Evolutionary conservation across 2,888 invertebrate genomes (phyloP).

Genomic region (Meiosimyza decipiens): DNA sequence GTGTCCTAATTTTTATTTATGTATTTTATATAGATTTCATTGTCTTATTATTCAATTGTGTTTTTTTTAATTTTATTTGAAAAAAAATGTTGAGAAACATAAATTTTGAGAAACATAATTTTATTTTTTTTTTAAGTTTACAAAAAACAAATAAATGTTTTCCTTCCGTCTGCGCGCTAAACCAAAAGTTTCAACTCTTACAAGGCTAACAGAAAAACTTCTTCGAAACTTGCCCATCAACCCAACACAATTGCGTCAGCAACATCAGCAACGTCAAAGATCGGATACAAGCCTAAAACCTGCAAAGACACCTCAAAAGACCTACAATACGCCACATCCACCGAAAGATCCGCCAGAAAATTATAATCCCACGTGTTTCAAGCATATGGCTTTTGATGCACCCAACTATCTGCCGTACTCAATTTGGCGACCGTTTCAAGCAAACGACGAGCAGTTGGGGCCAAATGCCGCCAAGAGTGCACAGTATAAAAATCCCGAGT

Average conservation of each 20-base stretch:
- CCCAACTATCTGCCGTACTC: conserved; percentile 48
- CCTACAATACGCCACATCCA: conserved; percentile 52
- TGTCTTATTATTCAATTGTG: too few species aligned
- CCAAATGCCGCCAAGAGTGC: conserved; percentile 53
- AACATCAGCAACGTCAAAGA: background rate
- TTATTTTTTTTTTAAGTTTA: background rate
- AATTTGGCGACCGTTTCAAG: conserved; percentile 53
- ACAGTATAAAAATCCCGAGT: conserved; percentile 58
- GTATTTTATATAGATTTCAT: too few species aligned
- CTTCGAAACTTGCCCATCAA: conserved; percentile 33
- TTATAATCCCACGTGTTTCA: conserved; percentile 51
- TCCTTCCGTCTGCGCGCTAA: too few species aligned
- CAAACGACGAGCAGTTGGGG: conserved; percentile 52
- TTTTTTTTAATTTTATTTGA: too few species aligned
- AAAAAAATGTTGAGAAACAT: background rate
- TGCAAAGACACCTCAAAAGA: conserved; percentile 30
- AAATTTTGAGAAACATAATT: background rate
- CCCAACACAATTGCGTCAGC: conserved; percentile 33
- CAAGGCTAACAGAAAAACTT: conserved; percentile 25
- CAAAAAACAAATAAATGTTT: background rate
- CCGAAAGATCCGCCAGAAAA: conserved; percentile 59
- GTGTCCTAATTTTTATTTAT: too few species aligned
- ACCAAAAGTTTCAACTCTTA: conserved; percentile 16
- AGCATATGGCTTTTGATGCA: conserved; percentile 48
- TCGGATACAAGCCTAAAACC: background rate